phyloP scores from a whole-genome alignment of 2,888 invertebrate species.

The Bimastos eiseni region DNA sequence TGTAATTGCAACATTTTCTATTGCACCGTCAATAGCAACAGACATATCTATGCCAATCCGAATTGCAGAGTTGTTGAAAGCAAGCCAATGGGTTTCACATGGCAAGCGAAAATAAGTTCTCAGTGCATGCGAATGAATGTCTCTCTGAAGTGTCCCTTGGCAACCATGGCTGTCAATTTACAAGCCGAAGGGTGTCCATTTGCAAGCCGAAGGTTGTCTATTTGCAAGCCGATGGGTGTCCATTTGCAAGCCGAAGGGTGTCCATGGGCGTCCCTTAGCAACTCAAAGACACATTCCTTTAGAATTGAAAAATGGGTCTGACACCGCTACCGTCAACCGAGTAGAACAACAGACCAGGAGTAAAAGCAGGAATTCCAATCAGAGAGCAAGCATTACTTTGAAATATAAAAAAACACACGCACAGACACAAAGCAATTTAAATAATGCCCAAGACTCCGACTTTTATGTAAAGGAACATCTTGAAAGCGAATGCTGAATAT shows the following conservation, averaged over 20 bases:
- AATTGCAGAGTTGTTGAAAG: too few relatives aligned
- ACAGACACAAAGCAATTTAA: neutral
- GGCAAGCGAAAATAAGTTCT: too few relatives aligned
- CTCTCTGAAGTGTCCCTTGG: neutral
- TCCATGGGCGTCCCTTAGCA: neutral
- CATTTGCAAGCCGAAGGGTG: neutral
- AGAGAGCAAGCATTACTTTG: neutral
- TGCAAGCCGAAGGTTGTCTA: neutral
- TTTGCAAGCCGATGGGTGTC: neutral
- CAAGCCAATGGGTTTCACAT: too few relatives aligned
- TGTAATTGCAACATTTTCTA: too few relatives aligned
- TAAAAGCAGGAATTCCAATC: neutral
- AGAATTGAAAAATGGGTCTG: neutral
- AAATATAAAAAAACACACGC: neutral
- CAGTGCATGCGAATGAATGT: neutral
- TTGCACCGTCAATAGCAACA: too few relatives aligned
- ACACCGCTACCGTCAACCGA: neutral
- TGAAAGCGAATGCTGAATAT: neutral
- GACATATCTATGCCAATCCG: too few relatives aligned
- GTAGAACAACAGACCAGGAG: neutral
- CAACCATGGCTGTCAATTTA: neutral
- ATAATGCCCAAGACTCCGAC: neutral
- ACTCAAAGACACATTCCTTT: neutral
- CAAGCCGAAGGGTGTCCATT: neutral
- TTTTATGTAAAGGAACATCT: neutral